Evolutionary conservation across 1,140 invertebrate species (phyloP).

Genomic region (Armadillidium nasatum): DNA sequence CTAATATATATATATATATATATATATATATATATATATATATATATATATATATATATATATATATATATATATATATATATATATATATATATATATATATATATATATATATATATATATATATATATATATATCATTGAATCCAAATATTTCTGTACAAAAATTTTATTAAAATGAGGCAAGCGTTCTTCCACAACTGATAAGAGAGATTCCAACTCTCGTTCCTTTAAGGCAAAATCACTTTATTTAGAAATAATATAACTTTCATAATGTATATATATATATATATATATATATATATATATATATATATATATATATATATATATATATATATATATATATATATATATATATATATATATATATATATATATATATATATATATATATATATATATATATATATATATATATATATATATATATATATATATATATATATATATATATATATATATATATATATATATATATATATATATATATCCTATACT

Average conservation of each 20-base stretch:
- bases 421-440: slow-evolving; percentile 10
- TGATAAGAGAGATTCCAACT: too few species aligned
- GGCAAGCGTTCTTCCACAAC: too few species aligned
- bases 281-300: too few species aligned
- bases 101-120: background rate
- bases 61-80: slow-evolving; percentile 21
- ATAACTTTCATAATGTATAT: too few species aligned
- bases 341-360: slow-evolving; percentile 18
- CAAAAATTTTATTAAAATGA: too few species aligned
- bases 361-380: slow-evolving; percentile 21
- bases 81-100: slow-evolving; percentile 13
- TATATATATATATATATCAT: background rate
- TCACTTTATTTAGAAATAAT: too few species aligned
- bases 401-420: slow-evolving; percentile 18
- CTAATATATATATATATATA: background rate
- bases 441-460: slow-evolving; percentile 12
- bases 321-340: background rate
- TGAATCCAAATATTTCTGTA: too few species aligned
- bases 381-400: slow-evolving; percentile 22
- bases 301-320: too few species aligned
- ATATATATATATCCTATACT: too few species aligned
- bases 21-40: background rate
- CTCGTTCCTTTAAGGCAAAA: too few species aligned
- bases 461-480: slow-evolving; percentile 1
- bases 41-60: slow-evolving; percentile 14